Percentiles rank a stretch among this genome's conserved stretches.
phyloP scores from a whole-genome alignment of 2,797 vertebrate genomes.

The Gobio occitaniae region DNA sequence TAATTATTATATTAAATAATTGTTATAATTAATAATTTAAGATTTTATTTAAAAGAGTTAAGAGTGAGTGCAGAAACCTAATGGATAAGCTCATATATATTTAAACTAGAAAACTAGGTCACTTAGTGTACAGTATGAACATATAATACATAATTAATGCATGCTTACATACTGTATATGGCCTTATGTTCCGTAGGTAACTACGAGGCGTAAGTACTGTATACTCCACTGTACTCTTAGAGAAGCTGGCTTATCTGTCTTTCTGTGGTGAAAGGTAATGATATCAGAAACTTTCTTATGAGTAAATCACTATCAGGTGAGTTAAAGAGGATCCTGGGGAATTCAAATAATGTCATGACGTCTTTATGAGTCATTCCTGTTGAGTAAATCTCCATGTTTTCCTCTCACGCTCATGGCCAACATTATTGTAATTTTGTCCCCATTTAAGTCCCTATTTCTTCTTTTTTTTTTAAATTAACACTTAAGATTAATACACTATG shows the following conservation, averaged over 20 bases:
- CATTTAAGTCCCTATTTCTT: background rate
- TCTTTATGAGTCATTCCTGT: background rate
- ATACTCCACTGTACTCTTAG: background rate
- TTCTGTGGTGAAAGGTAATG: background rate
- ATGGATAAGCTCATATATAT: background rate
- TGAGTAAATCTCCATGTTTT: background rate
- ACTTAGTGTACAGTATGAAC: background rate
- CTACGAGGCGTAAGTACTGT: too few relatives aligned
- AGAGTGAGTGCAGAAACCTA: background rate
- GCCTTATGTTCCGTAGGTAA: too few relatives aligned
- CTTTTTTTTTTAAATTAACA: background rate
- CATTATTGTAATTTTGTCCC: background rate
- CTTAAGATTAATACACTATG: background rate
- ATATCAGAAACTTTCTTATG: background rate
- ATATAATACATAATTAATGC: background rate
- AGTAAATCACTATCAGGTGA: background rate
- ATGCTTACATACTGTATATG: background rate
- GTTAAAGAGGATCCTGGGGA: background rate
- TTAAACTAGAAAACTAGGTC: conserved; percentile 4
- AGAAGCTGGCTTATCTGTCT: background rate
- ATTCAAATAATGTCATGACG: background rate
- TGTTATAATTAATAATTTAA: background rate
- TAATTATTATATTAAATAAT: background rate
- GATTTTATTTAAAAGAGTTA: background rate
- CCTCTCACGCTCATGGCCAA: background rate